Conservation (phyloP, 2,888 invertebrate species). For the Fragum sueziense region DNA sequence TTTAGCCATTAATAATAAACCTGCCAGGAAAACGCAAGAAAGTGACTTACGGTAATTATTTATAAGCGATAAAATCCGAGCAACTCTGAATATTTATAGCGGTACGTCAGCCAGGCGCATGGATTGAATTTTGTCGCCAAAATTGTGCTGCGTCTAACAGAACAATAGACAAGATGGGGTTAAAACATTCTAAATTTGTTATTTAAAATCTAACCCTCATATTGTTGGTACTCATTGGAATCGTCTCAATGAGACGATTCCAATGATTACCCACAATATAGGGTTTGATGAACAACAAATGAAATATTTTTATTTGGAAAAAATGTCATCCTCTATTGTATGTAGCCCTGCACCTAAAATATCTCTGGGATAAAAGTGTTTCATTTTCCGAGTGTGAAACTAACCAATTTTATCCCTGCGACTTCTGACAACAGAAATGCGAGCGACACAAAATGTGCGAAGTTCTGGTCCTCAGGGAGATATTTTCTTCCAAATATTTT, state of each 20-base stretch:
- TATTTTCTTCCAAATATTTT: constrained; percentile 44
- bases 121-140: constrained; percentile 21
- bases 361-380: constrained; percentile 41
- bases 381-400: constrained; percentile 59
- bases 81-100: constrained; percentile 11
- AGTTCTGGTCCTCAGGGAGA: constrained; percentile 40
- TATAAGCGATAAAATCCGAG: constrained; percentile 22
- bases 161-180: too few relatives aligned
- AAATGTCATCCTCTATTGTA: too few relatives aligned
- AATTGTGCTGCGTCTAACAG: constrained; percentile 10
- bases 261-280: too few relatives aligned
- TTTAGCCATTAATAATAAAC: constrained; percentile 20
- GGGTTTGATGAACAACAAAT: too few relatives aligned
- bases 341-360: too few relatives aligned
- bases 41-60: constrained; percentile 4
- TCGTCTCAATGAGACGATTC: too few relatives aligned
- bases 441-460: constrained; percentile 55
- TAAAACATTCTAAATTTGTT: too few relatives aligned
- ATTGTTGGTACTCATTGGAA: too few relatives aligned
- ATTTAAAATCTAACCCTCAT: too few relatives aligned
- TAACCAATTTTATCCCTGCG: constrained; percentile 49
- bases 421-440: constrained; percentile 54
- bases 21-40: constrained; percentile 3
- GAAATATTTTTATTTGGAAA: too few relatives aligned
- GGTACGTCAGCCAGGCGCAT: not conserved